Conservation (phyloP, 1,140 invertebrate species). For the Rhopalosiphum maidis region DNA sequence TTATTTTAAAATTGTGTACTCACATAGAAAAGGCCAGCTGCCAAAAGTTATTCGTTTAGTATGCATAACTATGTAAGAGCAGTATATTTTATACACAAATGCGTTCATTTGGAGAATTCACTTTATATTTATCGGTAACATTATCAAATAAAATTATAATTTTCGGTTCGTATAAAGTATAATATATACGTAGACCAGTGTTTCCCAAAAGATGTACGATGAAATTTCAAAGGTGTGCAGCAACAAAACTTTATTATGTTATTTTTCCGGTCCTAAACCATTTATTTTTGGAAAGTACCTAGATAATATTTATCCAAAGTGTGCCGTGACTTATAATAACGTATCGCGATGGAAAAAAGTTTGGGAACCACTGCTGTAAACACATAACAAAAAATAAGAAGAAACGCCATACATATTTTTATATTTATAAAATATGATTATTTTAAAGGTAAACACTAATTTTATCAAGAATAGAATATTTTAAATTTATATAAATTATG, state of each 20-base stretch:
- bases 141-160: neutral
- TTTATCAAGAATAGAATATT: too few relatives aligned
- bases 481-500: too few relatives aligned
- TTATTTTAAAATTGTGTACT: slow-evolving; percentile 3
- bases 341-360: too few relatives aligned
- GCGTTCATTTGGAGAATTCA: neutral
- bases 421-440: too few relatives aligned
- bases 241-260: too few relatives aligned
- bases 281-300: too few relatives aligned
- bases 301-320: too few relatives aligned
- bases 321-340: too few relatives aligned
- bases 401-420: neutral
- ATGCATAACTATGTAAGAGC: neutral
- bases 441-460: too few relatives aligned
- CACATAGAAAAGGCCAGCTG: neutral
- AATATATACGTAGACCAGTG: neutral
- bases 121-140: neutral
- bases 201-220: too few relatives aligned
- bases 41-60: neutral
- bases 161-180: neutral
- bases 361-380: neutral
- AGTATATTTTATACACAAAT: neutral
- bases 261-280: too few relatives aligned
- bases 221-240: too few relatives aligned
- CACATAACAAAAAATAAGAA: neutral